phyloP scores from a whole-genome alignment of 2,888 invertebrate genomes.

The Amphimallon solstitiale region DNA sequence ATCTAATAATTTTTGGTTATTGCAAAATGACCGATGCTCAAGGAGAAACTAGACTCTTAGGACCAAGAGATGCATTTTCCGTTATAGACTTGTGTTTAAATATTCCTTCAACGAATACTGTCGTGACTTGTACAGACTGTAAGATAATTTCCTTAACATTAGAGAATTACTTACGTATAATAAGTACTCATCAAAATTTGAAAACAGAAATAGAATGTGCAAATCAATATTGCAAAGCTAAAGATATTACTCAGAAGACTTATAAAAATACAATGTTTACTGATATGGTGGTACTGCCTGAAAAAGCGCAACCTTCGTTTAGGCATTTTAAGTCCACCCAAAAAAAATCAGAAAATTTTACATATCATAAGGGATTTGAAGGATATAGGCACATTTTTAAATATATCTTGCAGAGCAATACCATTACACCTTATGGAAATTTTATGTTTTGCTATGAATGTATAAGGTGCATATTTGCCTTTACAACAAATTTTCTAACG shows the following conservation, averaged over 20 bases:
- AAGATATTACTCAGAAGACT: neutral
- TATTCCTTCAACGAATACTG: conserved; percentile 44
- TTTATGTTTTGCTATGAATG: conserved; percentile 48
- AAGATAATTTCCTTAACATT: conserved; percentile 35
- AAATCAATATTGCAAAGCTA: neutral
- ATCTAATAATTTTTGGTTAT: conserved; percentile 46
- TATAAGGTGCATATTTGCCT: conserved; percentile 41
- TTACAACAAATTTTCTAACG: conserved; percentile 39
- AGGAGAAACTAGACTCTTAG: conserved; percentile 31
- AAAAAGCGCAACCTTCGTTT: conserved; percentile 4
- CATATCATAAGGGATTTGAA: conserved; percentile 23
- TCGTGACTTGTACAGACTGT: conserved; percentile 46
- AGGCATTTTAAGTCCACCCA: conserved; percentile 19
- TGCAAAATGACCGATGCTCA: conserved; percentile 41
- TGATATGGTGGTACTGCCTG: neutral
- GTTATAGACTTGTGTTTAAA: conserved; percentile 45
- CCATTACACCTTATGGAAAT: conserved; percentile 43
- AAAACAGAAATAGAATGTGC: conserved; percentile 13
- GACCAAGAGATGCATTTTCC: conserved; percentile 42
- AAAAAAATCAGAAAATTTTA: conserved; percentile 28
- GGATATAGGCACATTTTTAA: conserved; percentile 8
- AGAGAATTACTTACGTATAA: conserved; percentile 12
- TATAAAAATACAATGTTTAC: neutral
- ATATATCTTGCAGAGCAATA: conserved; percentile 39
- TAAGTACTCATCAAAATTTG: conserved; percentile 2